Conservation (phyloP, 2,797 vertebrate species). For the Antrozous pallidus region DNA sequence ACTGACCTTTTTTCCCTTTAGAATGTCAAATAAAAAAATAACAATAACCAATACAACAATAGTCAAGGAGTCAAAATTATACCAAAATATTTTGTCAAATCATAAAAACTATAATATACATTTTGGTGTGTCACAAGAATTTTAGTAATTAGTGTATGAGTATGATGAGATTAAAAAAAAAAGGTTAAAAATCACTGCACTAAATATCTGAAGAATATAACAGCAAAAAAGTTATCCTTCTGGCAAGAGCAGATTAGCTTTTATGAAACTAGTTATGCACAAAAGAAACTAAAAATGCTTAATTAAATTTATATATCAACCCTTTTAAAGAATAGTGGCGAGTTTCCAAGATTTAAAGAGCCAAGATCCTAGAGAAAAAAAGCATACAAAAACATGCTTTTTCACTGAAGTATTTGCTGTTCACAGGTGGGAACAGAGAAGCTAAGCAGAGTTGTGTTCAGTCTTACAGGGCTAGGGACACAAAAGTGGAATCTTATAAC, state of each 20-base stretch:
- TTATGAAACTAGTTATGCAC: neutral
- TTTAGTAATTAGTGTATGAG: neutral
- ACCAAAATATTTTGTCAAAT: neutral
- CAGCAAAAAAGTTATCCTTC: neutral
- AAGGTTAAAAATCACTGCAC: neutral
- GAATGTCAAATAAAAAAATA: neutral
- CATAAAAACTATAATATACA: neutral
- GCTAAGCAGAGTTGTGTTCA: neutral
- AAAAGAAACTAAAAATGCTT: constrained; percentile 7
- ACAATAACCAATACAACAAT: neutral
- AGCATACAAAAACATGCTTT: neutral
- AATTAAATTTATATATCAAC: neutral
- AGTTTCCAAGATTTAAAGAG: neutral
- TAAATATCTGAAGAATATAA: neutral
- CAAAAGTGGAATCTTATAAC: neutral
- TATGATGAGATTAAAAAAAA: neutral
- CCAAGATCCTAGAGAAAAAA: neutral
- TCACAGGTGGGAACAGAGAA: neutral
- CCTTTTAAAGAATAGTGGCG: neutral
- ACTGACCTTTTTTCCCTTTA: neutral
- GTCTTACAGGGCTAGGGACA: neutral
- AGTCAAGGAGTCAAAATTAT: neutral
- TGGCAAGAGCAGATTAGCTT: neutral
- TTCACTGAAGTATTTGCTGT: neutral
- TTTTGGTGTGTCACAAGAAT: neutral